phyloP scores from a whole-genome alignment of 2,113 vertebrate genomes.

The Oriolus oriolus region DNA sequence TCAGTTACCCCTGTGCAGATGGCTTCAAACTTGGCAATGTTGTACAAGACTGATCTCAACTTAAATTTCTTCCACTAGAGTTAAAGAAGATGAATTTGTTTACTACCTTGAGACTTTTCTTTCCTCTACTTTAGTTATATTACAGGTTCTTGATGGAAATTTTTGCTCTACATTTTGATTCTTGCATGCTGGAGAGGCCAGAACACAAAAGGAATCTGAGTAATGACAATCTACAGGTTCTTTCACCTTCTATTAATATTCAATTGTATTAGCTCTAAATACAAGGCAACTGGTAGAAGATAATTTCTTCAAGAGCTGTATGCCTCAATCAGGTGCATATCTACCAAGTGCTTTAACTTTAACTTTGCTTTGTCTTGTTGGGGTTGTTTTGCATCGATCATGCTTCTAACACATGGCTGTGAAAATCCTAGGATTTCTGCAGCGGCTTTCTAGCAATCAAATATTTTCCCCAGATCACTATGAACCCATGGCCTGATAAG shows the following conservation, averaged over 20 bases:
- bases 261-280: neutral
- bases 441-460: neutral
- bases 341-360: neutral
- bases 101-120: neutral
- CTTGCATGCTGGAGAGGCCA: neutral
- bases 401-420: neutral
- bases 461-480: neutral
- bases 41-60: neutral
- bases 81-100: slow-evolving; percentile 24
- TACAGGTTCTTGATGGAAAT: neutral
- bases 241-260: neutral
- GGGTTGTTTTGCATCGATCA: neutral
- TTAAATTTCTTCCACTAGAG: neutral
- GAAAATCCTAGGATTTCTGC: neutral
- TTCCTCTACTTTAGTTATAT: neutral
- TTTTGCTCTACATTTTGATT: neutral
- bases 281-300: neutral
- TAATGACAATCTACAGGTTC: neutral
- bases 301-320: neutral
- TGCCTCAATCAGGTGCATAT: neutral
- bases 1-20: slow-evolving; percentile 4
- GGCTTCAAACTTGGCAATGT: neutral
- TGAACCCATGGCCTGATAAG: neutral
- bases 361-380: neutral
- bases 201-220: neutral